Evolutionary conservation across 2,888 invertebrate species (phyloP).

Genomic region (Linyphia triangularis): DNA sequence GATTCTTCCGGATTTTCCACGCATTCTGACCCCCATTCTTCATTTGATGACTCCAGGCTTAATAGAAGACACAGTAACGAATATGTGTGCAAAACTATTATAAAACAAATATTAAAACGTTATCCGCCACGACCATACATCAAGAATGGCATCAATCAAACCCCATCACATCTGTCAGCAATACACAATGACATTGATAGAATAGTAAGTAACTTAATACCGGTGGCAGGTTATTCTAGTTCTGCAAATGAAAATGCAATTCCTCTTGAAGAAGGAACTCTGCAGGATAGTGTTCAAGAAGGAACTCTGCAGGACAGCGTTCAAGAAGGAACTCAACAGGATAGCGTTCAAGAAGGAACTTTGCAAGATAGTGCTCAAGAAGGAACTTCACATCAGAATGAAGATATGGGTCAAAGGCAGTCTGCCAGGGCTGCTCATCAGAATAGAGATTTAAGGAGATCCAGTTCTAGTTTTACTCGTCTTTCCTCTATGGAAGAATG

Average conservation of each 20-base stretch:
- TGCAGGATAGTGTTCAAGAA: neutral
- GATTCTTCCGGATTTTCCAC: neutral
- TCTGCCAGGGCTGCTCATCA: too few species aligned
- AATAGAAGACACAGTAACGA: neutral
- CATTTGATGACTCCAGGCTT: neutral
- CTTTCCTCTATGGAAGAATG: neutral
- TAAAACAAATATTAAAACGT: constrained; percentile 9
- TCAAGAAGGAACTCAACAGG: too few species aligned
- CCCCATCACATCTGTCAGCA: neutral
- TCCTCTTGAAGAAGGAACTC: neutral
- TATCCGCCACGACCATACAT: neutral
- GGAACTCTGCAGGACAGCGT: too few species aligned
- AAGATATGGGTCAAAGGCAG: too few species aligned
- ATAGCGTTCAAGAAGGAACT: too few species aligned
- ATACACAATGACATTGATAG: neutral
- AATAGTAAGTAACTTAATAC: neutral
- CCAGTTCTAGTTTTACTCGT: neutral
- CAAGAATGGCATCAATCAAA: neutral
- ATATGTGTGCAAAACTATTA: constrained; percentile 10
- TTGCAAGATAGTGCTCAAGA: neutral
- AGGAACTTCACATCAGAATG: neutral
- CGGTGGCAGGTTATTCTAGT: neutral
- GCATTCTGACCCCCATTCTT: too few species aligned
- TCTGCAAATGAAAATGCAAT: neutral
- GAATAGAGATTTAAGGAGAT: too few species aligned